Base-by-base conservation (phyloP, 2,797 vertebrate species). In the Gymnoscopelus braueri region DNA sequence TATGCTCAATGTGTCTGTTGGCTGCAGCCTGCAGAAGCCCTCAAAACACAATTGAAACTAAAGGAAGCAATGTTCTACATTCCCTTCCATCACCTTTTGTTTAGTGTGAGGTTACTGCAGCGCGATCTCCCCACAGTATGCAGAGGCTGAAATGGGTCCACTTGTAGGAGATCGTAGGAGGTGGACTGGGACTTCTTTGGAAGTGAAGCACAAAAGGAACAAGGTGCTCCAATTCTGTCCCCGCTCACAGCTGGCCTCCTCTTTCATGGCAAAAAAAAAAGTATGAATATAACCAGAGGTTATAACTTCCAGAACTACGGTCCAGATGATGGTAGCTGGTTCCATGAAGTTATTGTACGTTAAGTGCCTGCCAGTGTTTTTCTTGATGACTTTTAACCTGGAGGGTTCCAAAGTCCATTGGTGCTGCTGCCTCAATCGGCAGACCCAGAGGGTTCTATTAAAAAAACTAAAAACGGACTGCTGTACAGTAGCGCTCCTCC, bases 161-260 rank as follows among this genome's bases (percentile, higher is more conserved):
- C 78, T 26, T 63, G 80, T 73, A 75, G 77, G 84, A 85, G 72
- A 85, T 79, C 76, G 71, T 68, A 67, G 62, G 79, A 62, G 8
- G 74, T 59, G 80, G 84, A 79, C 79, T 78, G 83, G 76, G 87
- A 87, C 82, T 84, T 86, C 57, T 74, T 66, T 77, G 69, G 79
- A 80, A 78, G 77, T 65, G 81, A 86, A 74, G 81, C 83, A 87
- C 75, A 87, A 86, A 82, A 88, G 84, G 91, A 91, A 92, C 92
- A 90, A 87, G 88, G 89, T 91, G 92, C 87, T 93, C 92, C 81
- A 89, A 84, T 93, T 94, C 89, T 93, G 87, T 92, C 89, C 86
- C 70, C 60, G 15, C 69, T 87, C 84, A 84, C 88, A 89, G 88
- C 88, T 83, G 82, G 80, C 75, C 88, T 91, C 87, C 81, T 89